Percentiles rank a stretch among this genome's conserved stretches.
These are phyloP conservation scores for Ophthalmotilapia sp. DNA, from an alignment of 2,113 vertebrate genomes.

Conservation along the genomic window DNA sequence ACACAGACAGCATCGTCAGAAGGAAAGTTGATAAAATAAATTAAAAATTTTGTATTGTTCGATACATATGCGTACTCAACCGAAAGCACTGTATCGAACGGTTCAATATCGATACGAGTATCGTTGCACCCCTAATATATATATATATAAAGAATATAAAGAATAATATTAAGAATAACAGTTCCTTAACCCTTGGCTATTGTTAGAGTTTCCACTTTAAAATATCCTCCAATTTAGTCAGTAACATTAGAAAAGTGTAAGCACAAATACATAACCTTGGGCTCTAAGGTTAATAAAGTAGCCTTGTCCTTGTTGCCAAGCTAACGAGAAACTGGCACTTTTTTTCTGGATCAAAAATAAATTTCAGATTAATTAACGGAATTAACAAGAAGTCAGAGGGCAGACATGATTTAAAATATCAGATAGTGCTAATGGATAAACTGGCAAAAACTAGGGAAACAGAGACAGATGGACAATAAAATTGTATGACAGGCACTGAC, in stretches of 20 bases:
- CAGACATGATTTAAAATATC: not conserved
- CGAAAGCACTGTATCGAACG: too few relatives aligned
- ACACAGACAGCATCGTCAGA: too few relatives aligned
- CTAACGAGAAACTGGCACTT: not conserved
- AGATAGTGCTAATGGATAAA: not conserved
- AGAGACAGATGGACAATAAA: constrained; percentile 4
- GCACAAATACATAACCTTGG: not conserved
- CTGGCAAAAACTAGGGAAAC: not conserved
- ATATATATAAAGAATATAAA: too few relatives aligned
- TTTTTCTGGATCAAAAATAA: not conserved
- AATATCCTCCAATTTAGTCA: not conserved
- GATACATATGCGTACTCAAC: too few relatives aligned
- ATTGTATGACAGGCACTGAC: not conserved
- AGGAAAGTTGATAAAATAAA: too few relatives aligned
- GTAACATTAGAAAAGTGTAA: not conserved
- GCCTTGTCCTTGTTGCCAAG: not conserved
- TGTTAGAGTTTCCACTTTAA: not conserved
- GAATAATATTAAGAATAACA: not conserved
- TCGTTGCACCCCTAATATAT: too few relatives aligned
- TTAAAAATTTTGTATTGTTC: too few relatives aligned
- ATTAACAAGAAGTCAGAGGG: not conserved
- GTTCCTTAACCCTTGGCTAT: not conserved
- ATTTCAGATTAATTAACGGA: not conserved
- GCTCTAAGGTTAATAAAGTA: not conserved
- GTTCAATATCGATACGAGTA: too few relatives aligned